Conservation (phyloP, 2,797 vertebrate genomes). For the Ammospiza maritima region DNA sequence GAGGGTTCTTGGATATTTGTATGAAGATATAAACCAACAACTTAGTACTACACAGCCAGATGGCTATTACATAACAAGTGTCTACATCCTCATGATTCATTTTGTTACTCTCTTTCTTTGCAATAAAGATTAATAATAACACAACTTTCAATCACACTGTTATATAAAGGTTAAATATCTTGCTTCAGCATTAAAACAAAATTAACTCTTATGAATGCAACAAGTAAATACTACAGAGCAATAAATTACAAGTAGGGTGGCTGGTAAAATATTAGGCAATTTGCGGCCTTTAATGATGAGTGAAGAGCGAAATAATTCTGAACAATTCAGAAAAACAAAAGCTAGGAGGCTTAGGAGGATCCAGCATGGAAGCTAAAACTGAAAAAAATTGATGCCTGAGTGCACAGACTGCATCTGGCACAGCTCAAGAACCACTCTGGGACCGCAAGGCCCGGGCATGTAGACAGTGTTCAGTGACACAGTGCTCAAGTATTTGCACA, state of each 20-base stretch:
- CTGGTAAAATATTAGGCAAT: not conserved
- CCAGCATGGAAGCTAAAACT: not conserved
- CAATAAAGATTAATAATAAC: conserved; percentile 60
- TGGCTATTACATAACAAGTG: conserved; percentile 58
- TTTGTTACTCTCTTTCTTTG: conserved; percentile 33
- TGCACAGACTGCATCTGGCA: not conserved
- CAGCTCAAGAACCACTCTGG: not conserved
- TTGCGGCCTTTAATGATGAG: not conserved
- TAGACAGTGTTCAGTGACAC: not conserved
- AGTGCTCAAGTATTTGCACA: not conserved
- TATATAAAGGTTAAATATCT: conserved; percentile 38
- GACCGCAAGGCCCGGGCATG: not conserved
- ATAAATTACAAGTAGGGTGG: not conserved
- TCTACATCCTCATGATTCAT: conserved; percentile 61
- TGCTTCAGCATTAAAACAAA: conserved; percentile 3
- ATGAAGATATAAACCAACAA: conserved; percentile 33
- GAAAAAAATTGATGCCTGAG: not conserved
- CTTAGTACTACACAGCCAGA: conserved; percentile 52
- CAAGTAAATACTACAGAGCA: not conserved
- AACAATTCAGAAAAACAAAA: not conserved
- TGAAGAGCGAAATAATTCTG: not conserved
- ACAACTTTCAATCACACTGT: conserved; percentile 24
- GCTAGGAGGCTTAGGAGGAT: not conserved
- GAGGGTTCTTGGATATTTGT: conserved; percentile 1
- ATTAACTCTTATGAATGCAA: not conserved